These are phyloP conservation scores for Urocolius indicus DNA, from an alignment of 2,113 vertebrate species.

Conservation along the genomic window DNA sequence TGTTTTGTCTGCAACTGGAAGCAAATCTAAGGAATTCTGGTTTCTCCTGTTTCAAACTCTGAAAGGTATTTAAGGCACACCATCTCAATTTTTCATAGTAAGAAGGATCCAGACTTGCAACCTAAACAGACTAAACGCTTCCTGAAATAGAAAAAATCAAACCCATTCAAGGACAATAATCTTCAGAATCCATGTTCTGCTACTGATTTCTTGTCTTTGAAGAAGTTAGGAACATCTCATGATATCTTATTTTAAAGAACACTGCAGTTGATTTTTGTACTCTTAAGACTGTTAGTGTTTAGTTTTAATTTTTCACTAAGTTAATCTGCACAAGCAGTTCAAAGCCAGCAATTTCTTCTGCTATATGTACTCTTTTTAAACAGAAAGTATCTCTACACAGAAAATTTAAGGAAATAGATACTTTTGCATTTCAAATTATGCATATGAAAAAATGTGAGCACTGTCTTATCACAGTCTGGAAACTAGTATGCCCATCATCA, in stretches of 20 bases:
- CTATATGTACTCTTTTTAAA: background rate
- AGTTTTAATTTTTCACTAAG: background rate
- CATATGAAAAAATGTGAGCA: background rate
- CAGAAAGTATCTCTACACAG: background rate
- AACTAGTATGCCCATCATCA: background rate
- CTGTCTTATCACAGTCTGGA: background rate
- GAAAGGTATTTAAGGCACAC: background rate
- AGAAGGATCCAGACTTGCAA: background rate
- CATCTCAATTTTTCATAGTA: background rate
- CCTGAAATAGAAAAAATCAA: background rate
- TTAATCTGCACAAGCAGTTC: background rate
- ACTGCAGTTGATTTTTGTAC: background rate
- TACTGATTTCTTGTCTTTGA: background rate
- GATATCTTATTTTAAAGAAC: background rate
- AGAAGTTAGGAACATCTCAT: background rate
- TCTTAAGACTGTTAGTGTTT: background rate
- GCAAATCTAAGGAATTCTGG: background rate
- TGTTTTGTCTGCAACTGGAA: background rate
- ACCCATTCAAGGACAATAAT: background rate
- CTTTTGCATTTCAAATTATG: background rate
- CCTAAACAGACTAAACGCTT: background rate
- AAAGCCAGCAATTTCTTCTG: background rate
- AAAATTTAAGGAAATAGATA: background rate
- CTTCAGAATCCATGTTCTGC: background rate
- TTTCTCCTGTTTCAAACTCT: background rate